Evolutionary conservation across 1,140 invertebrate species (phyloP), one percentile per base, ranked within the genome.

Genomic region (Lepidotrigona ventralis): DNA sequence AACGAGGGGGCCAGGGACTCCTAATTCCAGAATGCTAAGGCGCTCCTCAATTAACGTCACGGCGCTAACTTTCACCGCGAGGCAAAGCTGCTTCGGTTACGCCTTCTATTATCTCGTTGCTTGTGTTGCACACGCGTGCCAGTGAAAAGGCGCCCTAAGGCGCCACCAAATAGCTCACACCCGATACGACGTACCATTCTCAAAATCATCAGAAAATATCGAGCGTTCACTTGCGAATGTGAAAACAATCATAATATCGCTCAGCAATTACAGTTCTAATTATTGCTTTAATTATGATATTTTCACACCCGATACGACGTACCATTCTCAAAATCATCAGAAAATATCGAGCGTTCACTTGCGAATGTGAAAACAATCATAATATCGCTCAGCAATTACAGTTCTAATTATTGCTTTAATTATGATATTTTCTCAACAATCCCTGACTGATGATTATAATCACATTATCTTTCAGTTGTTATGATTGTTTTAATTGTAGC

Each of bases 31-130:
- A 72, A 79, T 58, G 84, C 87, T 88, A 79, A 88, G 87, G 86
- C 81, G 84, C 86, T 89, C 86, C 87, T 88, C 84, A 89, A 89
- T 89, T 89, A 89, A 89, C 87, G 81, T 88, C 81, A 88, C 71
- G 86, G 86, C 81, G 87, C 78, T 89, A 89, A 89, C 87, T 89
- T 89, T 89, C 87, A 89, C 87, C 86, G 87, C 86, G 81, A 88
- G 87, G 87, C 86, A 89, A 81, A 86, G 87, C 86, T 84, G 86
- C 84, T 80, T 88, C 84, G 86, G 87, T 89, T 89, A 89, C 87
- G 87, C 86, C 86, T 84, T 74, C 86, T 74, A 75, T 89, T 85
- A 83, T 85, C 81, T 85, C 81, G 69, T 85, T 86, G 86, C 86
- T 88, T 76, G 86, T 84, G 84, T 88, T 88, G 83, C 83, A 88